Evolutionary conservation across 1,140 invertebrate genomes (phyloP), one percentile per base, ranked within the genome.

Genomic region (Leptopilina clavipes): DNA sequence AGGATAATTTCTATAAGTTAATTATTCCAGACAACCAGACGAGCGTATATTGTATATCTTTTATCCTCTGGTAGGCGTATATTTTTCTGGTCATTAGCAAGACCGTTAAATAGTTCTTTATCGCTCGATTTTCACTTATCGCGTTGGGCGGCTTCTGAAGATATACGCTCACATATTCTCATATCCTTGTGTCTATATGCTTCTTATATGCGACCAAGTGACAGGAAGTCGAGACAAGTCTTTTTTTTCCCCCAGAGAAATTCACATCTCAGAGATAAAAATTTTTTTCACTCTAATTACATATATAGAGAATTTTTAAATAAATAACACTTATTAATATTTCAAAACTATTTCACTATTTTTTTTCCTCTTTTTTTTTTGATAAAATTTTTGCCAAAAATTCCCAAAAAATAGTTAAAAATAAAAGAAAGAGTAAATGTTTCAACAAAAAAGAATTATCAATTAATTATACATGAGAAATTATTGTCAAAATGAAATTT

Each of bases 31-130:
- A 25, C 18, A 8, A 43, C 37, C 22, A 74, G 65, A 52, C 3
- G 10, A 17, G 43, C 11, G 56, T 78, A 81, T n/a, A n/a, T n/a
- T n/a, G n/a, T n/a, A 81, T 85, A 84, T 80, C 79, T 82, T 85
- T 83, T 87, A 86, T 87, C 84, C 59, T 74, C 59, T 74, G 80
- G 86, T 86, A 86, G 86, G 86, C 85, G 86, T 87, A 65, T 65
- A 81, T n/a, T 86, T 84, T 84, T 83, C 75, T 86, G n/a, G 85
- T 87, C 86, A 82, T 83, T 78, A 83, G 81, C 86, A 86, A 87
- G 86, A 85, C 84, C 83, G 81, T 86, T 83, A 83, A 83, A 40
- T 86, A 85, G 79, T 85, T 86, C 84, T 83, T 82, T 86, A 86
- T 84, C 84, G 65, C 74, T 71, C 75, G 73, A 45, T 40, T 72